Evolutionary conservation across 2,113 vertebrate species (phyloP), one percentile per base, ranked within the genome.

Genomic region (Prolemur simus): DNA sequence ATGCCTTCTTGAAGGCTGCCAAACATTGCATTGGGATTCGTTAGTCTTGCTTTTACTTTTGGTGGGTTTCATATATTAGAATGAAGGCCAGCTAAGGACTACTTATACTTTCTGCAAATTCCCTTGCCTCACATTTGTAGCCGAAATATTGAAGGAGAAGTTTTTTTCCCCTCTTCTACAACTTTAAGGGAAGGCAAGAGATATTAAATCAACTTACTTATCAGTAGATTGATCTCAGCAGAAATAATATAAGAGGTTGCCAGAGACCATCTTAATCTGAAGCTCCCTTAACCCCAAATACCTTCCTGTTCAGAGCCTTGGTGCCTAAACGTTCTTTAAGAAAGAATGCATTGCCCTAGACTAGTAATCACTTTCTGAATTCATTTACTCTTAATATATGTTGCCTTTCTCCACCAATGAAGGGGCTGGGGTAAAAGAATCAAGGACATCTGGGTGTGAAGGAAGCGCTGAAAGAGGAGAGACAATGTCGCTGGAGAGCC

Each of bases 51-150:
- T 66, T 81, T 77, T 58, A 58, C 18, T 89, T 87, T 89, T 84
- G 45, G 39, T 49, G 15, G 29, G 45, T 27, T 87, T 95, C 68
- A 94, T 86, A 9, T 42, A 87, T 91, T 63, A 74, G 83, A 68
- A 77, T 49, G 78, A 95, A 93, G 92, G 52, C 60, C 14, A 0
- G 21, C n/a, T 39, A 54, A 89, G 66, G 49, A 81, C 42, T 89
- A 52, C 74, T 93, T 89, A 39, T 1, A 71, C n/a, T 66, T 96
- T 49, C 39, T 96, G 58, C 14, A 78, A 74, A 96, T 92, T 87
- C 68, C 92, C 84, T 84, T 37, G 87, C 60, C 87, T 96, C 73
- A 11, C 37, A 68, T 77, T 92, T 74, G 54, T 58, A 32, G 60
- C 83, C 87, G 74, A 93, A 77, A 96, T 80, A 34, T 49, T 69